Base-by-base conservation (phyloP, 2,797 vertebrate species). In the Megalops cyprinoides region DNA sequence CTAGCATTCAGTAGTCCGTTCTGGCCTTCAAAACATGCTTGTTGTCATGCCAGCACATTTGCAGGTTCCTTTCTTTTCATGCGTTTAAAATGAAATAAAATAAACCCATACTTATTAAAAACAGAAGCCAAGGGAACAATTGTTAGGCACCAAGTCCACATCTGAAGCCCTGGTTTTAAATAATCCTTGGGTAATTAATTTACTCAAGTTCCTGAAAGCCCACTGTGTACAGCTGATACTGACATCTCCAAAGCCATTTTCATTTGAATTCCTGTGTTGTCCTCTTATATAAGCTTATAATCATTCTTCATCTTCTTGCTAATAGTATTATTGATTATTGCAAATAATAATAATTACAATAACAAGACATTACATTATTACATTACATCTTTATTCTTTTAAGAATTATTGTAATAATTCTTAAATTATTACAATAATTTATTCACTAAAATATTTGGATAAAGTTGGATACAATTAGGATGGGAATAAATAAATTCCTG, bases 241-340 rank as follows among this genome's bases (percentile, higher is more conserved):
- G 39, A 56, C 37, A n/a, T 74, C 78, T 73, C 42, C 48, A 56
- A 53, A 12, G 60, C 23, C 46, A 51, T 62, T 73, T 55, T 4
- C 44, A 48, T 77, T 55, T 77, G 23, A 12, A 31, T 62, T 71
- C 42, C 48, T n/a, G 28, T 74, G 83, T 60, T 62, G 55, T 79
- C 51, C 77, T 55, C 56, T 84, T 84, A 79, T 82, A 69, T 85
- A 77, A 85, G 56, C 51, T 56, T 78, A 79, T 49, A 56, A 62
- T 48, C 18, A 14, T 53, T 53, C 7, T 53, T 53, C 9, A 8
- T 14, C 20, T n/a, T 58, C n/a, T 58, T 58, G 8, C n/a, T 58
- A 56, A 7, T 60, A 28, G 10, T 28, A 28, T 60, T 60, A 34
- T 15, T 34, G 1, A 34, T 62, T 31, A 12, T 62, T 34, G 15